A percentile compares a stretch with the other conserved stretches of the same genome.
These are phyloP conservation scores for Nothocercus nigrocapillus DNA, from an alignment of 2,113 vertebrate species.

Conservation along the genomic window DNA sequence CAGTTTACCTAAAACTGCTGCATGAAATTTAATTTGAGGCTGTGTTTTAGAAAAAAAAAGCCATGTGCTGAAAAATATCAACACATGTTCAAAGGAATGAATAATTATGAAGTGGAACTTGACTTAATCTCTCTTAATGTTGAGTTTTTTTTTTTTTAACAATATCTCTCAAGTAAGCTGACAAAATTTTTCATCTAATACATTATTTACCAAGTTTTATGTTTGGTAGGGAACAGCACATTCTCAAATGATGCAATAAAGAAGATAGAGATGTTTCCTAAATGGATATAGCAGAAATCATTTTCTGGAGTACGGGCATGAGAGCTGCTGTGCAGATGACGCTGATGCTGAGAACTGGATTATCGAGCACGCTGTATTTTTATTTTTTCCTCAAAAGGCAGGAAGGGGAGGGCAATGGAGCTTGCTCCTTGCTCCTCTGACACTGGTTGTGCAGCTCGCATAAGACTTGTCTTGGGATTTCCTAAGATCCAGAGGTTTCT, in stretches of 20 bases:
- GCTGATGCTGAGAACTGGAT: not conserved
- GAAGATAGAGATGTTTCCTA: not conserved
- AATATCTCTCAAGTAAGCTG: not conserved
- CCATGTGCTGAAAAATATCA: slow-evolving; percentile 61
- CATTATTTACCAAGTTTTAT: not conserved
- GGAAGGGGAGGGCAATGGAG: not conserved
- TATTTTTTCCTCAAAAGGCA: not conserved
- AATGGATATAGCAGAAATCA: not conserved
- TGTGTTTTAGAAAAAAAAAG: not conserved
- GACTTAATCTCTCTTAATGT: not conserved
- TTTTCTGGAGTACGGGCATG: not conserved
- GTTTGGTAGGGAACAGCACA: not conserved
- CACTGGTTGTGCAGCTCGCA: not conserved
- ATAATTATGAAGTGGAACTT: slow-evolving; percentile 37
- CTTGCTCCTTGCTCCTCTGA: not conserved
- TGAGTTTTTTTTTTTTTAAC: not conserved
- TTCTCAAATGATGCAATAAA: not conserved
- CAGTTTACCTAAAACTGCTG: not conserved
- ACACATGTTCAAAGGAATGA: slow-evolving; percentile 36
- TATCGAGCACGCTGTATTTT: not conserved
- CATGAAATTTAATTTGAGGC: not conserved
- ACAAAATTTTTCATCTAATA: not conserved
- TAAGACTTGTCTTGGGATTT: not conserved
- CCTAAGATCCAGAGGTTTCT: not conserved
- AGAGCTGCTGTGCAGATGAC: not conserved